A percentile compares a stretch with the other conserved stretches of the same genome.
Conservation (phyloP, 2,797 vertebrate species). For the Chloroceryle amazona region DNA sequence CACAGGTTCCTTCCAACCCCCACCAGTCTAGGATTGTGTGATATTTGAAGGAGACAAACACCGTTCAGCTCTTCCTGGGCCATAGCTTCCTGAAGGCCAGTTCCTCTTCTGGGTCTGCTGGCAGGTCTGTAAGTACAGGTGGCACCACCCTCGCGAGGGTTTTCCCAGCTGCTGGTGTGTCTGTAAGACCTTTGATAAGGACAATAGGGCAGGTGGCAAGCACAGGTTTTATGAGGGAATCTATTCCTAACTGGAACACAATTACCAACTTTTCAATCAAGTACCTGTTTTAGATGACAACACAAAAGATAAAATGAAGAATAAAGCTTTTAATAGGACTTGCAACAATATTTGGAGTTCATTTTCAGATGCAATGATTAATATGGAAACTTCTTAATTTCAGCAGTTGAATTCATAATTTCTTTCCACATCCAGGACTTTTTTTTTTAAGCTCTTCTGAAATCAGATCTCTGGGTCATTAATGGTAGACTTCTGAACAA, state of each 20-base stretch:
- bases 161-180: not conserved
- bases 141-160: not conserved
- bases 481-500: slow-evolving; percentile 78
- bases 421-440: not conserved
- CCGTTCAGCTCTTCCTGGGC: not conserved
- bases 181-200: not conserved
- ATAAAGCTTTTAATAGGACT: not conserved
- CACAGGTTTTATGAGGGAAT: not conserved
- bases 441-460: not conserved
- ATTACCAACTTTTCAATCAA: not conserved
- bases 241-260: not conserved
- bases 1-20: not conserved
- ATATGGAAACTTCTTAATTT: not conserved
- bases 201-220: not conserved
- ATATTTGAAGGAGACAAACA: not conserved
- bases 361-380: not conserved
- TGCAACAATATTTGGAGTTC: not conserved
- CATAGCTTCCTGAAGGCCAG: not conserved
- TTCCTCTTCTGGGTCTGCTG: not conserved
- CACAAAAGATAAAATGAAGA: not conserved
- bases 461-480: not conserved
- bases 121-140: not conserved
- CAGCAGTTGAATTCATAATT: not conserved
- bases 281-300: not conserved
- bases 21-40: not conserved